phyloP scores from a whole-genome alignment of 2,113 vertebrate genomes.

The Hippocampus mohnikei region DNA sequence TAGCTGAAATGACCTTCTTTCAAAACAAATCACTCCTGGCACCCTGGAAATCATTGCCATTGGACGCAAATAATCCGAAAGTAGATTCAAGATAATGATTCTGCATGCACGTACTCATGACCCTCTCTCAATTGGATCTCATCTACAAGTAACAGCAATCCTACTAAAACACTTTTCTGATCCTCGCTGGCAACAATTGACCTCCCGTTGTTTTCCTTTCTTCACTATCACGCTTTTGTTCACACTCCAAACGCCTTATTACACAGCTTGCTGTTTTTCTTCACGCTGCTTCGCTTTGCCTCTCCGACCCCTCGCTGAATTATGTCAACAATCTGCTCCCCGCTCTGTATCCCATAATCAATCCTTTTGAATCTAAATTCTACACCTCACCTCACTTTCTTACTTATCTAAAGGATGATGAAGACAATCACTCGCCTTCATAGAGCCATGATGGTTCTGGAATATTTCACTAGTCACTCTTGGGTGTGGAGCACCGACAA shows the following conservation, averaged over 20 bases:
- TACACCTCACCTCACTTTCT: background rate
- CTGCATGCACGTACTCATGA: background rate
- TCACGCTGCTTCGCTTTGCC: background rate
- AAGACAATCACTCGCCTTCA: conserved; percentile 95
- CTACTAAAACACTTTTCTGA: background rate
- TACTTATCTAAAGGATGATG: conserved; percentile 87
- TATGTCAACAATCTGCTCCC: background rate
- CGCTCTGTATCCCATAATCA: background rate
- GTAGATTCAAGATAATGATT: background rate
- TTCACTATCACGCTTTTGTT: background rate
- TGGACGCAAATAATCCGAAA: background rate
- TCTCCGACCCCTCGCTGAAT: background rate
- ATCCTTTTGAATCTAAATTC: background rate
- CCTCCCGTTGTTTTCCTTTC: background rate
- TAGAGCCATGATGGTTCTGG: conserved; percentile 91
- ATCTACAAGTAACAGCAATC: background rate
- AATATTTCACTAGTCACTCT: conserved; percentile 97
- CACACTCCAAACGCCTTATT: background rate
- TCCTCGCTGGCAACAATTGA: background rate
- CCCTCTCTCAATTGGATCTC: background rate
- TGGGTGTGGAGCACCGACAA: conserved; percentile 98
- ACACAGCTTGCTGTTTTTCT: background rate
- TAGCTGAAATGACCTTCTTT: background rate
- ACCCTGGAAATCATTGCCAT: background rate
- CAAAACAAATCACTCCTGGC: background rate